Percentiles rank a stretch among this genome's conserved stretches.
Evolutionary conservation across 2,888 invertebrate genomes (phyloP).

Genomic region (Heliconius sara): DNA sequence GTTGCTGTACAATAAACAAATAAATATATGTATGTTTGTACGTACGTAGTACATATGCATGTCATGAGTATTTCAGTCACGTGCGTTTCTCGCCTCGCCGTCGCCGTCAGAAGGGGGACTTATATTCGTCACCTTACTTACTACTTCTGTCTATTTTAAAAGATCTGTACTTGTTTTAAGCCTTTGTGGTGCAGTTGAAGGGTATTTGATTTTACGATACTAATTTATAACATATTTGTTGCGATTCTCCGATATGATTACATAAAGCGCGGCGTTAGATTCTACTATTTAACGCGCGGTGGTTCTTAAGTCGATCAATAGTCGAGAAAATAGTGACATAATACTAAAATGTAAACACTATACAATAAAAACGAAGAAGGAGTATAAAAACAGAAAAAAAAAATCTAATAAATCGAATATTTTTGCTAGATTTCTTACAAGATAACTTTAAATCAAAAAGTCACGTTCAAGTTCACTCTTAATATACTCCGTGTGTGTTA

Average conservation of each 20-base stretch:
- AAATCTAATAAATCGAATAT: too few relatives aligned
- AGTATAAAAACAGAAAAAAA: too few relatives aligned
- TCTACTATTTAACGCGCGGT: background rate
- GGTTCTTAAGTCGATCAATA: background rate
- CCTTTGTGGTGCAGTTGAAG: background rate
- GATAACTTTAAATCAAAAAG: too few relatives aligned
- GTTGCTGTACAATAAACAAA: slow-evolving; percentile 32
- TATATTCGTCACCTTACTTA: slow-evolving; percentile 29
- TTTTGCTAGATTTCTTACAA: too few relatives aligned
- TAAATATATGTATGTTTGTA: background rate
- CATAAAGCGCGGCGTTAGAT: background rate
- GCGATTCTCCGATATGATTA: background rate
- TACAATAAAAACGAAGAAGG: too few relatives aligned
- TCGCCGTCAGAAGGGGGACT: slow-evolving; percentile 45
- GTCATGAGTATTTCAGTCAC: slow-evolving; percentile 42
- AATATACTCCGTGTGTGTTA: too few relatives aligned
- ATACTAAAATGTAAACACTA: background rate
- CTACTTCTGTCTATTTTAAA: slow-evolving; percentile 24
- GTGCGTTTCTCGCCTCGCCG: slow-evolving; percentile 47
- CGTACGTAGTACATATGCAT: background rate
- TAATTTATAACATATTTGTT: too few relatives aligned
- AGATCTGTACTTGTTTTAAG: background rate
- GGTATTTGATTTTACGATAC: background rate
- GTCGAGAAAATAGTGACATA: background rate
- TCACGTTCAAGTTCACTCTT: too few relatives aligned